Conservation (phyloP, 2,113 vertebrate genomes). For the Poicephalus meyeri region DNA sequence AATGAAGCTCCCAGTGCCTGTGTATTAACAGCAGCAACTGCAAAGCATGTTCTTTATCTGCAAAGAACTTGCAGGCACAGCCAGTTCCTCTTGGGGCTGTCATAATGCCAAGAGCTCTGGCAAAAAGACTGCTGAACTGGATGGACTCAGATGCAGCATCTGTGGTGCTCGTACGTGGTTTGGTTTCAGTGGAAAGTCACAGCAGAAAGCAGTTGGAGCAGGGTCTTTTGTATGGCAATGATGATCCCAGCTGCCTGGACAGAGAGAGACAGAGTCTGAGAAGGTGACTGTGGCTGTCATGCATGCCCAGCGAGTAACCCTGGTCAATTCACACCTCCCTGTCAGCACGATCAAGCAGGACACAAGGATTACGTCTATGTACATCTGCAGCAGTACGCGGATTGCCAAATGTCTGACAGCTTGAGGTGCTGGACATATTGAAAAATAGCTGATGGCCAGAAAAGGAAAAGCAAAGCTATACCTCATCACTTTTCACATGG, state of each 20-base stretch:
- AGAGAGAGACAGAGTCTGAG: neutral
- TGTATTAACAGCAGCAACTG: neutral
- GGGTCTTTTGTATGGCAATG: neutral
- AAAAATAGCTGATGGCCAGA: neutral
- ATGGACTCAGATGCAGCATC: neutral
- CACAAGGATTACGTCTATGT: neutral
- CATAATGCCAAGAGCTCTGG: neutral
- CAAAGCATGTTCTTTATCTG: neutral
- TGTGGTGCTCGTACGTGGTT: neutral
- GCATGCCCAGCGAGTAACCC: fast-evolving
- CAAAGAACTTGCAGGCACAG: neutral
- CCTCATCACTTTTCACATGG: neutral
- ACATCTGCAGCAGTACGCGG: neutral
- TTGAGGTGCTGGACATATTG: neutral
- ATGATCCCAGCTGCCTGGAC: neutral
- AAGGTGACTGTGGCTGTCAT: neutral
- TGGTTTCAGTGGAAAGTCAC: neutral
- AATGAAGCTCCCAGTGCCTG: neutral
- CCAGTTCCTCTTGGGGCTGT: neutral
- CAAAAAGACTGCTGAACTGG: neutral
- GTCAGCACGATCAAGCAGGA: fast-evolving
- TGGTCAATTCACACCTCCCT: neutral
- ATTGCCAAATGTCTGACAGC: neutral
- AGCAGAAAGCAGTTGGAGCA: neutral
- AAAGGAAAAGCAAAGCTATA: neutral